A percentile compares a stretch with the other conserved stretches of the same genome.
Conservation (phyloP, 35 echinoderm and acorn worm species). For the Lytechinus pictus region DNA sequence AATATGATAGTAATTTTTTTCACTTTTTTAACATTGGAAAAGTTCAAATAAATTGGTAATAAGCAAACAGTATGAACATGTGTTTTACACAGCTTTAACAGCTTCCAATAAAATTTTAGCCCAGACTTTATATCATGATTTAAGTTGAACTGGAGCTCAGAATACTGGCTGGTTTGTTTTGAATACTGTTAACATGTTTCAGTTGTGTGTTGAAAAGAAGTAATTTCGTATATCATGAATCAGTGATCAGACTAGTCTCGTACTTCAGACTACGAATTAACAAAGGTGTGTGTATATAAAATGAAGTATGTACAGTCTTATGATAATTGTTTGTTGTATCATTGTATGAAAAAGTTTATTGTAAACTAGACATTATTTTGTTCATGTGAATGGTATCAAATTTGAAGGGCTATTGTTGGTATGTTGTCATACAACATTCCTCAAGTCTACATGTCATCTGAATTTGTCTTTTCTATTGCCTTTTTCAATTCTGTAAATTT, state of each 20-base stretch:
- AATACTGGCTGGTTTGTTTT: background rate
- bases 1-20: no score
- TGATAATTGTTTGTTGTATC: background rate
- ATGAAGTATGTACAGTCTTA: background rate
- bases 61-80: no score
- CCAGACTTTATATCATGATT: no score
- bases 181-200: background rate
- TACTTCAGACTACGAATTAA: background rate
- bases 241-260: background rate
- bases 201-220: background rate
- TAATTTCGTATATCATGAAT: background rate
- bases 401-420: background rate
- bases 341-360: background rate
- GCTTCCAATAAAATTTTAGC: no score
- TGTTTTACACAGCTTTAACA: no score
- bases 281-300: background rate
- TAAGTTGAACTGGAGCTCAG: no score
- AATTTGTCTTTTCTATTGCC: background rate
- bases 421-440: background rate
- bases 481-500: conserved; percentile 7
- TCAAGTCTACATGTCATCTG: background rate
- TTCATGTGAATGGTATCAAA: background rate
- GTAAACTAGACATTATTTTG: background rate
- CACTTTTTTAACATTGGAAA: no score
- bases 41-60: no score